phyloP scores from a whole-genome alignment of 2,113 vertebrate genomes.

The Thryonomys swinderianus region DNA sequence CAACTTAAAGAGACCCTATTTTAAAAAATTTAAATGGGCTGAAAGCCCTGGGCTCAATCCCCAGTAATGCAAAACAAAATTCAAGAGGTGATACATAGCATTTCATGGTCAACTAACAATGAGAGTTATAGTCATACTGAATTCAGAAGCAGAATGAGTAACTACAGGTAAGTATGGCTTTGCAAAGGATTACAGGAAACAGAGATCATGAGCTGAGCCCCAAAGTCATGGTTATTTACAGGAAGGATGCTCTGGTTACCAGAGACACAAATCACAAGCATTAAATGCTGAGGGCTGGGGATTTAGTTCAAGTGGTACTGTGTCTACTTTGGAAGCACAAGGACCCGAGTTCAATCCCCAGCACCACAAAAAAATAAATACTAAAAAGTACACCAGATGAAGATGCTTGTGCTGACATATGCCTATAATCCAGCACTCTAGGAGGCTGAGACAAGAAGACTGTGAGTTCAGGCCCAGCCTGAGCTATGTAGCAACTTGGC shows the following conservation, averaged over 20 bases:
- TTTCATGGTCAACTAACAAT: neutral
- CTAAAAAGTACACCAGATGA: neutral
- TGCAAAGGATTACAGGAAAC: conserved; percentile 36
- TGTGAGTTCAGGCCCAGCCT: neutral
- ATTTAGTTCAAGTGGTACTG: no score
- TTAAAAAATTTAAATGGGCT: conserved; percentile 23
- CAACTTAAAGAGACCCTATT: neutral
- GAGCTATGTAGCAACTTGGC: neutral
- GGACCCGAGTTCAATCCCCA: no score
- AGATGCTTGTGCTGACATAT: neutral
- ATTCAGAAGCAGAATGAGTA: conserved; percentile 32
- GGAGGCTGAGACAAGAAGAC: neutral
- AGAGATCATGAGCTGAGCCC: neutral
- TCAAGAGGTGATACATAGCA: conserved; percentile 25
- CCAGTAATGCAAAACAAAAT: neutral
- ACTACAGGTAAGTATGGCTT: neutral
- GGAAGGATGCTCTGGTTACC: neutral
- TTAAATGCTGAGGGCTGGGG: neutral
- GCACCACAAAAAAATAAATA: neutral
- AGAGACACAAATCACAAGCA: neutral
- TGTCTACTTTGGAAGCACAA: no score
- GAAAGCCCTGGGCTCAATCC: neutral
- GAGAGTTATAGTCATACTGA: neutral
- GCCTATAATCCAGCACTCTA: neutral
- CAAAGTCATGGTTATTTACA: neutral